Base-by-base conservation (phyloP, 53 echinoderm and acorn worm genomes). In the Paracentrotus lividus region DNA sequence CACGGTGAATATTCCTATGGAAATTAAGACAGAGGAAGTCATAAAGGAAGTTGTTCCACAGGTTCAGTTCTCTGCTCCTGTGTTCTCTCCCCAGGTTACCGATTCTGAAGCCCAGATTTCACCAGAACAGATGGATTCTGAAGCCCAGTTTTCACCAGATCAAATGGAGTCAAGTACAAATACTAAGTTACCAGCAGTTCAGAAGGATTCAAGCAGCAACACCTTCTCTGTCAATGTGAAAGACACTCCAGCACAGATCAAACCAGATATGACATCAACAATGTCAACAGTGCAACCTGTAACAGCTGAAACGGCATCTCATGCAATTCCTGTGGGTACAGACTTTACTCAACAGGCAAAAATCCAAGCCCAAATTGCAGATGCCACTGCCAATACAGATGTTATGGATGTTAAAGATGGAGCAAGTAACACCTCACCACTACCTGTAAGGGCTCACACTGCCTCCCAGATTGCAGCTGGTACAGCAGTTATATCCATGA, bases 131-230 rank as follows among this genome's bases (percentile, higher is more conserved):
- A 75, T 91, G 4, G 77, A 91, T 86, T 67, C 91, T 53, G 85
- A 90, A 31, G 77, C 93, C 16, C 95, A 95, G 84, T 90, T 93
- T 69, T 31, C 64, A 42, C 75, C 90, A 59, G 77, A 69, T 8
- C 90, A 93, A 42, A 69, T 47, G 58, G 90, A 78, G 9, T 90
- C 90, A 43, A 68, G 68, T 47, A 90, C 90, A 21, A 90, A 90
- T 49, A 90, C 90, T 8, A 90, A 64, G 15, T 8, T 59, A 38
- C 27, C 86, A 51, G 32, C 86, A 9, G 18, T 9, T 38, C 85
- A 85, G 49, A 53, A 51, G 21, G 92, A 92, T 44, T 65, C 24
- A 34, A 53, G 23, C 24, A 38, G 92, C 24, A 49, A 36, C 54
- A 72, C 86, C 55, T 15, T 77, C 0, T 5, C 47, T 33, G 69